Conservation (phyloP, 2,113 vertebrate genomes). For the Nycticebus coucang region DNA sequence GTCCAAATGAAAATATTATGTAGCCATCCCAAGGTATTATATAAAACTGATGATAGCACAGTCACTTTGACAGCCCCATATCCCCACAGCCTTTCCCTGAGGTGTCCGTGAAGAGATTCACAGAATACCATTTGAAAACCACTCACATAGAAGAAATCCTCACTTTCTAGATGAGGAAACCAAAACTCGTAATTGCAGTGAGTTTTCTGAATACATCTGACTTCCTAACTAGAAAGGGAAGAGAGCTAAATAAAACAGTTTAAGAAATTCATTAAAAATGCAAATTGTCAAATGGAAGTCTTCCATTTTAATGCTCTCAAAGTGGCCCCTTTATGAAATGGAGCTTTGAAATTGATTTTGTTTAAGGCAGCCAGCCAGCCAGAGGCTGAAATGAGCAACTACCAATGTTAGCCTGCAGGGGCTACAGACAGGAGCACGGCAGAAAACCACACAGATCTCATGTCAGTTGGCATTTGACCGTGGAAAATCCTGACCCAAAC, state of each 20-base stretch:
- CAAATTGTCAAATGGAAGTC: slow-evolving; percentile 21
- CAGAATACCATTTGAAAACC: slow-evolving; percentile 8
- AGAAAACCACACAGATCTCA: not conserved
- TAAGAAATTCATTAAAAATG: slow-evolving; percentile 40
- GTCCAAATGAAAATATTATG: not conserved
- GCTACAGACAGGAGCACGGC: not conserved
- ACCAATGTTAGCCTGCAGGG: not conserved
- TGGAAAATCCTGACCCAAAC: slow-evolving; percentile 2
- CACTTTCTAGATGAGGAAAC: slow-evolving; percentile 7
- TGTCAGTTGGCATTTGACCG: slow-evolving; percentile 2
- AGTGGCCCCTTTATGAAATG: slow-evolving; percentile 65
- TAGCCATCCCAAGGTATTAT: not conserved
- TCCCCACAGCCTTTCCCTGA: not conserved
- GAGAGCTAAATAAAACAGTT: slow-evolving; percentile 20
- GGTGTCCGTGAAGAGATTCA: not conserved
- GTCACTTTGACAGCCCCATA: not conserved
- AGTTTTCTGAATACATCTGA: not conserved
- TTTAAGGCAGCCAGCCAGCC: slow-evolving; percentile 72
- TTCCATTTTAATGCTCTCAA: slow-evolving; percentile 54
- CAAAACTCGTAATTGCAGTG: not conserved
- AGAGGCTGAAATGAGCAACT: slow-evolving; percentile 62
- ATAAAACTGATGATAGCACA: slow-evolving; percentile 1
- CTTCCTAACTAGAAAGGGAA: slow-evolving; percentile 33
- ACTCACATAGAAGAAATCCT: not conserved
- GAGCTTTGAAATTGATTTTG: slow-evolving; percentile 43